phyloP scores from a whole-genome alignment of 2,113 vertebrate species.

The Prunella fulvescens region DNA sequence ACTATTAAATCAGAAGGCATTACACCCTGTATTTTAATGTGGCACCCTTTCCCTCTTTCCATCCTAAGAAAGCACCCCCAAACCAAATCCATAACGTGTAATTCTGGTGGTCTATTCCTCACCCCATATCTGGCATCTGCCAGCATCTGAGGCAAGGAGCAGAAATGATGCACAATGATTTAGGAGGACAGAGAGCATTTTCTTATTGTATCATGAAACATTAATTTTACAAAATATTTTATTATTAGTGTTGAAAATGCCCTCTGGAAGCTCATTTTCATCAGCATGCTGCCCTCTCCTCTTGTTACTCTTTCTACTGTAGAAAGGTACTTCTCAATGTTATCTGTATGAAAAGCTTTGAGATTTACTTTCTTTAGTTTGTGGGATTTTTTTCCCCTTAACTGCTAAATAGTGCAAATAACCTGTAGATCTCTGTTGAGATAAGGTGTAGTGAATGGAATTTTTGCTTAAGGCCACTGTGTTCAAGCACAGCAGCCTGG shows the following conservation, averaged over 20 bases:
- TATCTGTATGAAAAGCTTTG: slow-evolving; percentile 5
- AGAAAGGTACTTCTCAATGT: neutral
- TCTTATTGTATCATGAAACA: neutral
- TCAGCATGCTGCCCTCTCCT: neutral
- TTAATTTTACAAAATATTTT: neutral
- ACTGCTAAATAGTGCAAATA: slow-evolving; percentile 14
- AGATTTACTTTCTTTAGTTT: neutral
- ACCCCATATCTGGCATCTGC: neutral
- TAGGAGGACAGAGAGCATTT: neutral
- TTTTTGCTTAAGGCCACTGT: slow-evolving; percentile 36
- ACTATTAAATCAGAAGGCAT: neutral
- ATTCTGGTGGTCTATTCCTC: neutral
- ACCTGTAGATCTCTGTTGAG: slow-evolving; percentile 22
- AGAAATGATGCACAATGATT: neutral
- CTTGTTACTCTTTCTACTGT: neutral
- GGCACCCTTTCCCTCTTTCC: neutral
- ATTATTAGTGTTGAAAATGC: neutral
- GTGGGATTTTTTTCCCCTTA: neutral
- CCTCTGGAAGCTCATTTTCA: neutral
- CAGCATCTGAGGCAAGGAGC: neutral
- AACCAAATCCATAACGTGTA: neutral
- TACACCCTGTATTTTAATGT: neutral
- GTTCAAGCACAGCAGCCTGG: neutral
- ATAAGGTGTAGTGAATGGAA: neutral
- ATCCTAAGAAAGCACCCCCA: neutral